phyloP scores from a whole-genome alignment of 2,113 vertebrate species.

The Tupaia chinensis region DNA sequence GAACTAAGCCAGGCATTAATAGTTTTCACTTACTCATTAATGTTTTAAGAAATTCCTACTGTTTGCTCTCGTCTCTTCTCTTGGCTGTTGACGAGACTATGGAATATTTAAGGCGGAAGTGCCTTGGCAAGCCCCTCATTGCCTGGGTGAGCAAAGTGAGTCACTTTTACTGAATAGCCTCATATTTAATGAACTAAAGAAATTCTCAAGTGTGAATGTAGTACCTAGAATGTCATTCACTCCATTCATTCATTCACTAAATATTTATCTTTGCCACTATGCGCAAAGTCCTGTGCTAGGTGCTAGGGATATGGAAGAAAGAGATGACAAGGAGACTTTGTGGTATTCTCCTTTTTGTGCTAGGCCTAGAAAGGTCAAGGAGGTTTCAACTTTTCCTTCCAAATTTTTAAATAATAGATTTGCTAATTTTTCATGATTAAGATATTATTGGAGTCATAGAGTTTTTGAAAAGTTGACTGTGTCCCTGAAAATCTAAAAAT shows the following conservation, averaged over 20 bases:
- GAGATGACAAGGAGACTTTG: not conserved
- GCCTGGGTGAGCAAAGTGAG: not conserved
- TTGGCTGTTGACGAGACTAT: not conserved
- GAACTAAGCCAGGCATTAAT: constrained; percentile 42
- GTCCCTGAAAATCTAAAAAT: constrained; percentile 45
- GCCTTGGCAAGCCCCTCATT: not conserved
- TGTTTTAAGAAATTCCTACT: constrained; percentile 43
- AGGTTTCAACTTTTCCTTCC: not conserved
- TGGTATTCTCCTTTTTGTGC: not conserved
- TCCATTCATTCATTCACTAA: not conserved
- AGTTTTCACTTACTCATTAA: constrained; percentile 16
- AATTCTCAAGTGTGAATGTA: not conserved
- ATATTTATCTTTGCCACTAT: not conserved
- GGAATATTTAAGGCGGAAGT: not conserved
- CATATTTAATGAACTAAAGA: constrained; percentile 1
- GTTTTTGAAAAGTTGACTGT: not conserved
- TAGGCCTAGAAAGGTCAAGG: not conserved
- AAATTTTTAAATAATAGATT: not conserved
- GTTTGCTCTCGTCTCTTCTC: not conserved
- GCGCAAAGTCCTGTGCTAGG: not conserved
- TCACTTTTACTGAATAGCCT: not conserved
- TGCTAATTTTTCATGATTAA: constrained; percentile 18
- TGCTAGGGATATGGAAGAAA: not conserved
- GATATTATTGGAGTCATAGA: not conserved
- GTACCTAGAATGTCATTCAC: not conserved